These are phyloP conservation scores for Ranitomeya imitator DNA, from an alignment of 2,113 vertebrate genomes.

Conservation along the genomic window DNA sequence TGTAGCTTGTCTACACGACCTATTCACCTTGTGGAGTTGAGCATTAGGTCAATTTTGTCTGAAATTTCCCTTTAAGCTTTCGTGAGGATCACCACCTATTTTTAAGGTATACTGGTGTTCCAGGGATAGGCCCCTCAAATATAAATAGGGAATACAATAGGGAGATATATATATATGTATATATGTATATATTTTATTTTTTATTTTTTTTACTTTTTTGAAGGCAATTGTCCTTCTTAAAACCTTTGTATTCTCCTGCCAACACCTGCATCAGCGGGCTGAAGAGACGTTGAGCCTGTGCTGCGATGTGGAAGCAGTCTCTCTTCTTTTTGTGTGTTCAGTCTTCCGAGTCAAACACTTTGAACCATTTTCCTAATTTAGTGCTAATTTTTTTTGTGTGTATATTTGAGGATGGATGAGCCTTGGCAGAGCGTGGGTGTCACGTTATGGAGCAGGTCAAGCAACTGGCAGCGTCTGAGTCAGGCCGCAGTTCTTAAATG, in stretches of 20 bases:
- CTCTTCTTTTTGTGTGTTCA: not conserved
- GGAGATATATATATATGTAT: not conserved
- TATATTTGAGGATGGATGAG: constrained; percentile 15
- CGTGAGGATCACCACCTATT: too few species aligned
- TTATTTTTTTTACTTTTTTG: not conserved
- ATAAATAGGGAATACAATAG: not conserved
- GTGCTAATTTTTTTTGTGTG: not conserved
- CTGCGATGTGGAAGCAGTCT: not conserved
- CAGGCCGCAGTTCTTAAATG: constrained; percentile 6
- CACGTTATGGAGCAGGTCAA: constrained; percentile 25
- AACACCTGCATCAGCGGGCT: not conserved
- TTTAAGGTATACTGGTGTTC: not conserved
- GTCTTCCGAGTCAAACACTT: not conserved
- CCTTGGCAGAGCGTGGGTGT: constrained; percentile 22
- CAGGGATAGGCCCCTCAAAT: not conserved
- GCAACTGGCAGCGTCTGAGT: constrained; percentile 1
- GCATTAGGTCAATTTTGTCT: not conserved
- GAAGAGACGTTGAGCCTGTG: not conserved
- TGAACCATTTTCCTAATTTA: constrained; percentile 27
- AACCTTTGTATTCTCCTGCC: not conserved
- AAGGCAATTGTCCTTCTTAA: not conserved
- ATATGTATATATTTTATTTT: too few species aligned
- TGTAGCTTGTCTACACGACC: too few species aligned
- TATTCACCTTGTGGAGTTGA: too few species aligned
- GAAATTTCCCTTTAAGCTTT: not conserved